A percentile compares a stretch with the other conserved stretches of the same genome.
Conservation (phyloP, 1,140 invertebrate genomes). For the Drosophila pallidifrons region DNA sequence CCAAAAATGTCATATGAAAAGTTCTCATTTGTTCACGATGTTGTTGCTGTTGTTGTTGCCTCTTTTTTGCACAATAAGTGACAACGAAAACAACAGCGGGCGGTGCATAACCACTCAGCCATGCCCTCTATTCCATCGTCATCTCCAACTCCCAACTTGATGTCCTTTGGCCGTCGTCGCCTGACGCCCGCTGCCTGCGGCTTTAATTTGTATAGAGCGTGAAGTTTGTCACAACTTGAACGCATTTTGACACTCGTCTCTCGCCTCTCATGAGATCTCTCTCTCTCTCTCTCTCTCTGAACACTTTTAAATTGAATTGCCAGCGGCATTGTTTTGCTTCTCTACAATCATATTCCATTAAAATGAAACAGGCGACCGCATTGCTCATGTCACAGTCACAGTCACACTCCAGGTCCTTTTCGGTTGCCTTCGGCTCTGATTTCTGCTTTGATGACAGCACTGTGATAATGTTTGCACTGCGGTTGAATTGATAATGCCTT, state of each 20-base stretch:
- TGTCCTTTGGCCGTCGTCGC: slow-evolving; percentile 6
- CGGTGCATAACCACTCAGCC: slow-evolving; percentile 67
- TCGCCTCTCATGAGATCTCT: neutral
- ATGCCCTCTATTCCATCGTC: slow-evolving; percentile 19
- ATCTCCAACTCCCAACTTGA: slow-evolving; percentile 4
- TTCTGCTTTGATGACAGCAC: slow-evolving; percentile 68
- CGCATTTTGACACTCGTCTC: slow-evolving; percentile 53
- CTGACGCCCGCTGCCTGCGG: slow-evolving; percentile 55
- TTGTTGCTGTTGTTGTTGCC: slow-evolving; percentile 11
- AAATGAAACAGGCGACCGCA: slow-evolving; percentile 26
- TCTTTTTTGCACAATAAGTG: slow-evolving; percentile 72
- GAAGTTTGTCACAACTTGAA: slow-evolving; percentile 79
- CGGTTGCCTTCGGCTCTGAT: slow-evolving; percentile 37
- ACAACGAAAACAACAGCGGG: slow-evolving; percentile 82
- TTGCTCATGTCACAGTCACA: slow-evolving; percentile 80
- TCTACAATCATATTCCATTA: slow-evolving; percentile 83
- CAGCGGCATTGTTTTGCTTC: slow-evolving; percentile 82
- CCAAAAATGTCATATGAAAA: slow-evolving; percentile 81
- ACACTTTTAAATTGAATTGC: slow-evolving; percentile 82
- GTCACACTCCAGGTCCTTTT: slow-evolving; percentile 25
- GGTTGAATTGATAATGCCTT: slow-evolving; percentile 73
- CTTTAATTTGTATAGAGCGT: slow-evolving; percentile 79
- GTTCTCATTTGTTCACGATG: slow-evolving; percentile 30
- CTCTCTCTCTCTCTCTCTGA: slow-evolving; percentile 16
- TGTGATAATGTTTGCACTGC: slow-evolving; percentile 78